These are phyloP conservation scores for Dipodomys spectabilis DNA, from an alignment of 2,113 vertebrate genomes.

Conservation along the genomic window DNA sequence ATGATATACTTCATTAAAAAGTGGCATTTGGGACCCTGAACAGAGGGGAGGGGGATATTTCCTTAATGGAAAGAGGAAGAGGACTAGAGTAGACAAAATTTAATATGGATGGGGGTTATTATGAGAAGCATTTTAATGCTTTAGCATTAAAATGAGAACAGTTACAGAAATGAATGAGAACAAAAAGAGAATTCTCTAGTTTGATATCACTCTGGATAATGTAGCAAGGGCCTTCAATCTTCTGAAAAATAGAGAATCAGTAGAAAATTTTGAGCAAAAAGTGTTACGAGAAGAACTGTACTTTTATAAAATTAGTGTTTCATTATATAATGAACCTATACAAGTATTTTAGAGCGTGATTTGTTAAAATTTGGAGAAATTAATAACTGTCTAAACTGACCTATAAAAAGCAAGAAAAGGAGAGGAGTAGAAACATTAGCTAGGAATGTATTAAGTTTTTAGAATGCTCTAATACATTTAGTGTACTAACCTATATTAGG, in stretches of 20 bases:
- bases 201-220: not conserved
- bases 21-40: not conserved
- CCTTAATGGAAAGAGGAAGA: not conserved
- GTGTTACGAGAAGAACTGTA: not conserved
- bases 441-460: not conserved
- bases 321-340: not conserved
- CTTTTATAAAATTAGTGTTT: not conserved
- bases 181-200: not conserved
- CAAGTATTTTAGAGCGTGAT: not conserved
- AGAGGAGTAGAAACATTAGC: not conserved
- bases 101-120: not conserved
- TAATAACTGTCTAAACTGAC: not conserved
- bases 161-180: not conserved
- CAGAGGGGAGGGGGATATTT: not conserved
- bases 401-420: not conserved
- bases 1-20: not conserved
- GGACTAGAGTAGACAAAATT: not conserved
- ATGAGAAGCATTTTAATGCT: not conserved
- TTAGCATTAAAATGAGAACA: not conserved
- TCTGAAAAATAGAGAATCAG: not conserved
- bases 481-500: slow-evolving; percentile 32
- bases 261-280: not conserved
- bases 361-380: not conserved
- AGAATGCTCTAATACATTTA: not conserved
- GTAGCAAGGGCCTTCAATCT: not conserved